Conservation (phyloP, 2,797 vertebrate species). For the Perdix hodgsoniae region DNA sequence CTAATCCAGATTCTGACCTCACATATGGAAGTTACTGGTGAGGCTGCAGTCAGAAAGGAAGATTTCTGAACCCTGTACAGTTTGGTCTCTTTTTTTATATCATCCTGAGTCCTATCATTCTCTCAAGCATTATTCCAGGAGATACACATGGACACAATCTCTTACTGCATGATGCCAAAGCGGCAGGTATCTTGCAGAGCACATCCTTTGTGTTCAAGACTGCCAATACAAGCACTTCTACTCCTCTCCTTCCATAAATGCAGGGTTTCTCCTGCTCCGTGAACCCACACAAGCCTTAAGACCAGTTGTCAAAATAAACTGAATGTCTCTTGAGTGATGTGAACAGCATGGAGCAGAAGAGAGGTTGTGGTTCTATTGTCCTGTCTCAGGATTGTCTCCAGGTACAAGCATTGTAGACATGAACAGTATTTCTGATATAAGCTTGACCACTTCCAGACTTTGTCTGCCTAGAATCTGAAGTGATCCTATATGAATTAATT, state of each 20-base stretch:
- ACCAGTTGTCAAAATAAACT: neutral
- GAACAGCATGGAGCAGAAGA: neutral
- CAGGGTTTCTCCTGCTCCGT: neutral
- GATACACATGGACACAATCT: rapidly evolving
- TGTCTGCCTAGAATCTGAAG: neutral
- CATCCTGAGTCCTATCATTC: rapidly evolving
- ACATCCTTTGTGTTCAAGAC: rapidly evolving
- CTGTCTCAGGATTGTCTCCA: neutral
- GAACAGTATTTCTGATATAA: too few species aligned
- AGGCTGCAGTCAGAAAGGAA: neutral
- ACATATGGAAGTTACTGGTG: neutral
- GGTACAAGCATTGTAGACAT: neutral
- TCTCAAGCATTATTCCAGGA: neutral
- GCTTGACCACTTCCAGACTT: neutral
- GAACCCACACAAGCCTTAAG: neutral
- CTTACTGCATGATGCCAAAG: neutral
- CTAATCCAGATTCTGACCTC: neutral
- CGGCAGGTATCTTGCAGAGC: neutral
- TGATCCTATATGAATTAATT: neutral
- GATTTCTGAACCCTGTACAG: neutral
- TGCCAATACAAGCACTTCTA: neutral
- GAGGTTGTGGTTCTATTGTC: neutral
- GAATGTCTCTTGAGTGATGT: neutral
- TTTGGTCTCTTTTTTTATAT: neutral
- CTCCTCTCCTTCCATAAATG: neutral